Evolutionary conservation across 1,140 invertebrate genomes (phyloP).

Genomic region (Lepidotrigona ventralis): DNA sequence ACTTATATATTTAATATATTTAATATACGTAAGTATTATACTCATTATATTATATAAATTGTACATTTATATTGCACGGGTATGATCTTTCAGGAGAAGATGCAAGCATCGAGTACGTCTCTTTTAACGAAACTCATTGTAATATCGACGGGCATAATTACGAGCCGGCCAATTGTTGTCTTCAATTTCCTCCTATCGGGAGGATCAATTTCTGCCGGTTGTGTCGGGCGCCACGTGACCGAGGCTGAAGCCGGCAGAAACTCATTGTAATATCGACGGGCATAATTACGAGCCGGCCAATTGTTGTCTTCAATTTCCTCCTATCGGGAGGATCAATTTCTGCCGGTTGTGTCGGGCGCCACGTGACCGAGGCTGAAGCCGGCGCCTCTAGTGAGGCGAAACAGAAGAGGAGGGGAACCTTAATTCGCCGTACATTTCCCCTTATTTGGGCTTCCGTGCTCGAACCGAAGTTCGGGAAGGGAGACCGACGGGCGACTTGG

Average conservation of each 20-base stretch:
- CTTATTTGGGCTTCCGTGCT: constrained; percentile 76
- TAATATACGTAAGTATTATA: too few species aligned
- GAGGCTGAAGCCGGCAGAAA: constrained; percentile 48
- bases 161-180: background rate
- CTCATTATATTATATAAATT: too few species aligned
- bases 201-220: constrained; percentile 25
- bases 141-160: constrained; percentile 2
- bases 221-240: constrained; percentile 14
- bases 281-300: constrained; percentile 1
- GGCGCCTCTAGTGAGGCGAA: constrained; percentile 52
- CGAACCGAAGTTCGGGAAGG: constrained; percentile 59
- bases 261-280: background rate
- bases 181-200: constrained; percentile 15
- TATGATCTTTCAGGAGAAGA: background rate
- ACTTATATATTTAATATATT: too few species aligned
- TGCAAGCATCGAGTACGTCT: background rate
- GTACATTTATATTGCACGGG: too few species aligned
- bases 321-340: constrained; percentile 22
- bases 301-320: constrained; percentile 1
- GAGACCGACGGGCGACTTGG: constrained; percentile 21
- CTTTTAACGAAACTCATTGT: background rate
- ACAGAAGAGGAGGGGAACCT: constrained; percentile 57
- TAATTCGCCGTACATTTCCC: constrained; percentile 74
- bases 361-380: constrained; percentile 27
- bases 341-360: constrained; percentile 19